Conservation (phyloP, 2,797 vertebrate species). For the Borostomias antarcticus region DNA sequence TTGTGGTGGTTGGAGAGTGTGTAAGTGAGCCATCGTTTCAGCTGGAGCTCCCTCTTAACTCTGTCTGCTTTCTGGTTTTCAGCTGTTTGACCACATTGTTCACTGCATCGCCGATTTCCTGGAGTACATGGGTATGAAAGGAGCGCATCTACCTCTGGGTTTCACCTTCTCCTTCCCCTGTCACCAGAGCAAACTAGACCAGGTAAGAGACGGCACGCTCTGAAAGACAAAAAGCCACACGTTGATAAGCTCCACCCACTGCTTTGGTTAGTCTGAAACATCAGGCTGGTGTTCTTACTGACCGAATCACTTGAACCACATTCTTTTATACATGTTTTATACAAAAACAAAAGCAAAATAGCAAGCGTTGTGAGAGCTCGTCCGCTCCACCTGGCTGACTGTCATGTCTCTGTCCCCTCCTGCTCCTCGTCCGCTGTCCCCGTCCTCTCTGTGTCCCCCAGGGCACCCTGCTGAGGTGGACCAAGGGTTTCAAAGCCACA, state of each 20-base stretch:
- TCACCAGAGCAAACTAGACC: constrained; percentile 86
- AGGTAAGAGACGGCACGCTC: constrained; percentile 72
- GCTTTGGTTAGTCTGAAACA: too few relatives aligned
- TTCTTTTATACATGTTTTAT: too few relatives aligned
- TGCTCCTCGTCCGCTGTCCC: too few relatives aligned
- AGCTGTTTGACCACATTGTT: constrained; percentile 96
- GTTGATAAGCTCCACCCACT: not conserved
- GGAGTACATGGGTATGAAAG: constrained; percentile 95
- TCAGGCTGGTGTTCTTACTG: too few relatives aligned
- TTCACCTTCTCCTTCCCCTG: constrained; percentile 99
- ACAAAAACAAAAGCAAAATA: too few relatives aligned
- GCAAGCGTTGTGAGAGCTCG: too few relatives aligned
- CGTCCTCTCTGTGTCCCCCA: constrained; percentile 42
- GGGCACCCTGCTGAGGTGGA: constrained; percentile 95
- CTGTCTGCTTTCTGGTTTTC: not conserved
- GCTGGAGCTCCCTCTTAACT: too few relatives aligned
- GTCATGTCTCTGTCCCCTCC: too few relatives aligned
- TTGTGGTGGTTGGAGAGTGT: not conserved
- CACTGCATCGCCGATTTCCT: constrained; percentile 91
- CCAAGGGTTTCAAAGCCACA: constrained; percentile 92
- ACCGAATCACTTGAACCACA: too few relatives aligned
- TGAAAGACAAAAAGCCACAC: not conserved
- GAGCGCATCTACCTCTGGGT: constrained; percentile 86
- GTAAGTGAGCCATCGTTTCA: not conserved
- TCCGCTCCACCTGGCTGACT: too few relatives aligned